Evolutionary conservation across 2,888 invertebrate species (phyloP).

Genomic region (Agrochola circellaris): DNA sequence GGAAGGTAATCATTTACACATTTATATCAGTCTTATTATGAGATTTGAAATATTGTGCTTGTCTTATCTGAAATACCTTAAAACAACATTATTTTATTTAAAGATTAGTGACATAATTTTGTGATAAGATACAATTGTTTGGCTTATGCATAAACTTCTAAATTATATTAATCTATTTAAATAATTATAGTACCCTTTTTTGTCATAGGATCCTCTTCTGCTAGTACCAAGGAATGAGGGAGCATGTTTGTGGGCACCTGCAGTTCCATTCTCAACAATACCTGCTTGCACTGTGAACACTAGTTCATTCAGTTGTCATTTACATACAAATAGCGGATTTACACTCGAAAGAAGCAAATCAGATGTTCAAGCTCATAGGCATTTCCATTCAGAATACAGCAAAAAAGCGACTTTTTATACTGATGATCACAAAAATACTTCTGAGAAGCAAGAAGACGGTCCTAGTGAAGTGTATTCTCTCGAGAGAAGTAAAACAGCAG

Average conservation of each 20-base stretch:
- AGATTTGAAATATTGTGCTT: slow-evolving; percentile 13
- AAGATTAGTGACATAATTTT: slow-evolving; percentile 7
- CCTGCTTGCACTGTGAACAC: slow-evolving; percentile 85
- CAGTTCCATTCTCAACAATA: slow-evolving; percentile 85
- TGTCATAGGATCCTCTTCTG: slow-evolving; percentile 89
- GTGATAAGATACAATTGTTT: slow-evolving; percentile 17
- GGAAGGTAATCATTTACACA: slow-evolving; percentile 86
- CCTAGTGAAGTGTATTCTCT: slow-evolving; percentile 75
- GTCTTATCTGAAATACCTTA: slow-evolving; percentile 15
- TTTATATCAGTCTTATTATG: slow-evolving; percentile 7
- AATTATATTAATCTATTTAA: background rate
- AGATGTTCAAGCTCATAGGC: slow-evolving; percentile 83
- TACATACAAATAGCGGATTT: slow-evolving; percentile 85
- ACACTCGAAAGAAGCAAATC: slow-evolving; percentile 87
- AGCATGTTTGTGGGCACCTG: slow-evolving; percentile 87
- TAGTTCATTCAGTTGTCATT: slow-evolving; percentile 86
- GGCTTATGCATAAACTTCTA: background rate
- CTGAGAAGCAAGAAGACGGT: slow-evolving; percentile 66
- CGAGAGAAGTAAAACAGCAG: slow-evolving; percentile 87
- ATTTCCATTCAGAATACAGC: slow-evolving; percentile 74
- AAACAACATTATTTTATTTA: background rate
- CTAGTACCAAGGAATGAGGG: slow-evolving; percentile 92
- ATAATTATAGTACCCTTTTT: background rate
- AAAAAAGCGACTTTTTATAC: slow-evolving; percentile 85
- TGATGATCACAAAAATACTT: slow-evolving; percentile 69